Conservation (phyloP, 2,888 invertebrate species). For the Apotomis betuletana region DNA sequence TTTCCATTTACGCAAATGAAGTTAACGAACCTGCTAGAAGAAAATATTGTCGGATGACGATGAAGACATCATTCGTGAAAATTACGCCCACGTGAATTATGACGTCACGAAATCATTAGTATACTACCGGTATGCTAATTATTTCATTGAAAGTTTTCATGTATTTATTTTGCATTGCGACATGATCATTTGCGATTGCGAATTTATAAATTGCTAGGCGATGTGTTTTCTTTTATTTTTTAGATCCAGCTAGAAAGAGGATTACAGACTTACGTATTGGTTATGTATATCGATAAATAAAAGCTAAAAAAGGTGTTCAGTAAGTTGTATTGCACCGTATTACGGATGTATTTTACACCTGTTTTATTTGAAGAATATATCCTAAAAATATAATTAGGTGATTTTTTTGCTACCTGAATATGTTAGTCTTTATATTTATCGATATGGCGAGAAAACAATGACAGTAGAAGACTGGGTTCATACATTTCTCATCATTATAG, state of each 20-base stretch:
- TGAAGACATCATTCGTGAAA: background rate
- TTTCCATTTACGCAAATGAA: background rate
- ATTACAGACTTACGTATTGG: background rate
- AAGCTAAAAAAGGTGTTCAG: background rate
- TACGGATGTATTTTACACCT: too few species aligned
- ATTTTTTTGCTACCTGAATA: too few species aligned
- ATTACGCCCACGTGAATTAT: background rate
- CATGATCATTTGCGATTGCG: constrained; percentile 49
- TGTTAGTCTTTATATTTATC: background rate
- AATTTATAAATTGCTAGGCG: constrained; percentile 56
- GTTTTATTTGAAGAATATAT: too few species aligned
- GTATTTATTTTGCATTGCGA: constrained; percentile 44
- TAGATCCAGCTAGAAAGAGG: constrained; percentile 7
- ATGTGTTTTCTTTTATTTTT: constrained; percentile 45
- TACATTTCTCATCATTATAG: background rate
- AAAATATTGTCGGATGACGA: background rate
- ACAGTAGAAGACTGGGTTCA: constrained; percentile 12
- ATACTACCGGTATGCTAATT: constrained; percentile 33
- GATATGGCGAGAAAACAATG: background rate
- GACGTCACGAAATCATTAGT: constrained; percentile 20
- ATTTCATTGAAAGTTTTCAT: constrained; percentile 1
- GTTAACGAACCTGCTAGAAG: background rate
- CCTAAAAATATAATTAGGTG: too few species aligned
- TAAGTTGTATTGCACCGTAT: too few species aligned
- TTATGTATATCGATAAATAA: background rate